Evolutionary conservation across 2,888 invertebrate species (phyloP).

Genomic region (Clunio marinus): DNA sequence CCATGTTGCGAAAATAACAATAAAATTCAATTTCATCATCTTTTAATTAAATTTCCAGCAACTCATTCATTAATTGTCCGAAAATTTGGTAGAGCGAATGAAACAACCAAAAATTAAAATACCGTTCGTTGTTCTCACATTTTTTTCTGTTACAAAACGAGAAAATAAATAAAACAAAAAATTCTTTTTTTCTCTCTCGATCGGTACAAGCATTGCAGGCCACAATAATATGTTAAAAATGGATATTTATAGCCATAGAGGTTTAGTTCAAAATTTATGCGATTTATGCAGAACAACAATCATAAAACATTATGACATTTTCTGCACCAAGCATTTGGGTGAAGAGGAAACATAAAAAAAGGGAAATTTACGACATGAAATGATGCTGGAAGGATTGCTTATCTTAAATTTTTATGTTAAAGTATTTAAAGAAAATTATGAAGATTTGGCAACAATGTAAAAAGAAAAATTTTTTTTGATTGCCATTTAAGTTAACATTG

Average conservation of each 20-base stretch:
- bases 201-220: too few species aligned
- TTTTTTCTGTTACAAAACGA: too few species aligned
- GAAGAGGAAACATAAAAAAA: neutral
- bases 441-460: too few species aligned
- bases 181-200: too few species aligned
- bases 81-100: neutral
- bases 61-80: constrained; percentile 1
- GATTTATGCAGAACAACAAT: constrained; percentile 25
- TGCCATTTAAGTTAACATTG: too few species aligned
- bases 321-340: neutral
- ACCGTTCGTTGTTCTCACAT: constrained; percentile 25
- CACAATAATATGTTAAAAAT: neutral
- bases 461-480: too few species aligned
- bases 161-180: too few species aligned
- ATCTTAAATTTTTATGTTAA: too few species aligned
- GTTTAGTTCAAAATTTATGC: neutral
- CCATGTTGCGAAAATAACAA: neutral
- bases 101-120: constrained; percentile 11
- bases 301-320: constrained; percentile 30
- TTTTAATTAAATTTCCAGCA: constrained; percentile 19
- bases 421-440: too few species aligned
- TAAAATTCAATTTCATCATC: constrained; percentile 12
- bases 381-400: too few species aligned
- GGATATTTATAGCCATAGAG: neutral
- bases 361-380: neutral